A percentile compares a stretch with the other conserved stretches of the same genome.
Conservation (phyloP, 2,797 vertebrate species). For the Microctenopoma steveboyesi region DNA sequence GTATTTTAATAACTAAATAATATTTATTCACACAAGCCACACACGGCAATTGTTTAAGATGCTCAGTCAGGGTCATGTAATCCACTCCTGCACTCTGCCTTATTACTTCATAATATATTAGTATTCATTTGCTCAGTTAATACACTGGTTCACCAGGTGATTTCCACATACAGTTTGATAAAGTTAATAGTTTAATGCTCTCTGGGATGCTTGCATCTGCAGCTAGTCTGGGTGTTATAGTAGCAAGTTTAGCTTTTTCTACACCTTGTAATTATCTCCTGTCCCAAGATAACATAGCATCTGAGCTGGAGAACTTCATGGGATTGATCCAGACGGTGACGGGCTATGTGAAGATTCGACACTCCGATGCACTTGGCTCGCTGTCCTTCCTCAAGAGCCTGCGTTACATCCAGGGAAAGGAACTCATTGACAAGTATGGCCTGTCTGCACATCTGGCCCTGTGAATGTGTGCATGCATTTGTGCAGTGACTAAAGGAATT, state of each 20-base stretch:
- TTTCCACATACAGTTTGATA: slow-evolving; percentile 40
- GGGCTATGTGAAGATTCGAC: slow-evolving; percentile 95
- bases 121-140: slow-evolving; percentile 54
- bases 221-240: slow-evolving; percentile 5
- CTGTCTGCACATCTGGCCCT: slow-evolving; percentile 22
- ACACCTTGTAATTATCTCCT: slow-evolving; percentile 25
- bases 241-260: slow-evolving; percentile 7
- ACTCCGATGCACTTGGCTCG: slow-evolving; percentile 94
- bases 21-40: neutral
- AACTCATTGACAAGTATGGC: slow-evolving; percentile 92
- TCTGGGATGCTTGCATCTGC: slow-evolving; percentile 26
- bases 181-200: slow-evolving; percentile 18
- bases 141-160: slow-evolving; percentile 39
- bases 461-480: slow-evolving; percentile 21
- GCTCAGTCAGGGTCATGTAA: slow-evolving; percentile 28
- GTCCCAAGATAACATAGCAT: slow-evolving; percentile 92
- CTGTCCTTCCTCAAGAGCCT: slow-evolving; percentile 97
- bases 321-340: slow-evolving; percentile 96
- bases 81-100: slow-evolving; percentile 51
- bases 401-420: slow-evolving; percentile 92
- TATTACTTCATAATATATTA: slow-evolving; percentile 58
- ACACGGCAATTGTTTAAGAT: slow-evolving; percentile 24
- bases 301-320: slow-evolving; percentile 98
- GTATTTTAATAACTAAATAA: slow-evolving; percentile 15
- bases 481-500: slow-evolving; percentile 9